Base-by-base conservation (phyloP, 2,888 invertebrate genomes). In the Trachelus stipa region DNA sequence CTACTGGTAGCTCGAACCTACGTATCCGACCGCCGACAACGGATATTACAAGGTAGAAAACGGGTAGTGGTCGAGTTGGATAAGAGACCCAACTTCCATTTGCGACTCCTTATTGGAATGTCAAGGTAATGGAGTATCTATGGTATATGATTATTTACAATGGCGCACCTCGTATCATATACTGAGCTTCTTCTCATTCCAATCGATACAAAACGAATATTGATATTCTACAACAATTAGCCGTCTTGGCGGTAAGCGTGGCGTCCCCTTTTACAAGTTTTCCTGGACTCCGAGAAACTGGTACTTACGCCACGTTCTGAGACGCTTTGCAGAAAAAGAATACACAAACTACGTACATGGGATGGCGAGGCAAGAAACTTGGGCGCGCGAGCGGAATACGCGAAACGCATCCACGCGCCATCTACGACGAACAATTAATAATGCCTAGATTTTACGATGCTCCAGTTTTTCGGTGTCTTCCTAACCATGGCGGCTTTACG, bases 371-470 rank as follows among this genome's bases (percentile, higher is more conserved):
- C 34, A 75, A 77, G 69, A 77, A 75, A 37, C 40, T 40, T 71
- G 11, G 12, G 75, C 73, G 73, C 68, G 34, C 68, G n/a, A 75
- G 68, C 71, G 15, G 75, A 77, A 68, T 69, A 71, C 77, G 35
- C 68, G 23, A 33, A 35, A 73, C 74, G 69, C 75, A 71, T 77
- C 69, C 75, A 35, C 77, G 77, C 68, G 74, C 75, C 77, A 77
- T 77, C 75, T 75, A 75, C 75, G 77, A n/a, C 31, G 77, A 34
- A 75, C 77, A 75, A 77, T 77, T 77, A 77, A 77, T 77, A 77
- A 75, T 71, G 33, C 77, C 75, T 73, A 74, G 74, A 77, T 77
- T 69, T 77, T 75, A 74, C 74, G 37, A 30, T 15, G 71, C 71
- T 33, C 33, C 71, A 71, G 33, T 71, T 71, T 71, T 71, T 71